A percentile compares a stretch with the other conserved stretches of the same genome.
phyloP scores from a whole-genome alignment of 2,888 invertebrate genomes.

The Scelioninae gen. 1 region DNA sequence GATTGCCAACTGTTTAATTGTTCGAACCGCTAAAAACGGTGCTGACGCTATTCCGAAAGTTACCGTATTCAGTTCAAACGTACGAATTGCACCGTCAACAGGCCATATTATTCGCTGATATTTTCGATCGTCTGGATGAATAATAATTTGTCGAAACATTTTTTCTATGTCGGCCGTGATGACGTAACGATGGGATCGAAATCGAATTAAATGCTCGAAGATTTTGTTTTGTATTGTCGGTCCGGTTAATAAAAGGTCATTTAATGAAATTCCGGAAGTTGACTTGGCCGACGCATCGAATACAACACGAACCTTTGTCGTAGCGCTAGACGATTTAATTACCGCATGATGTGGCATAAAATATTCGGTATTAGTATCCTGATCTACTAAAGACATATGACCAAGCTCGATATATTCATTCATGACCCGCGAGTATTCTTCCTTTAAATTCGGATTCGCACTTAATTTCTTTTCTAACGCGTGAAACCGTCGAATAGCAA shows the following conservation, averaged over 20 bases:
- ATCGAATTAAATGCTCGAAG: conserved; percentile 36
- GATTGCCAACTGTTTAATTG: conserved; percentile 3
- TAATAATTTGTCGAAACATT: conserved; percentile 41
- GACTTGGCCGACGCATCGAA: conserved; percentile 48
- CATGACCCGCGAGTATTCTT: too few relatives aligned
- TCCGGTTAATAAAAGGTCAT: conserved; percentile 38
- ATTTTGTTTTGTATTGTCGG: conserved; percentile 42
- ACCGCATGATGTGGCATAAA: conserved; percentile 67
- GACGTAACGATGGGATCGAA: conserved; percentile 31
- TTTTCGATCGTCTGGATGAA: conserved; percentile 38
- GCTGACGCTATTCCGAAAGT: conserved; percentile 28
- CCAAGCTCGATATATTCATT: too few relatives aligned
- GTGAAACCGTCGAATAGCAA: too few relatives aligned
- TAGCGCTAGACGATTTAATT: conserved; percentile 35
- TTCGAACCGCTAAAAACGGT: conserved; percentile 19
- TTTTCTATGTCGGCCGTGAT: conserved; percentile 59
- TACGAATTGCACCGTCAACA: background rate
- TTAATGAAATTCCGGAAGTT: conserved; percentile 18
- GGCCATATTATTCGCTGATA: conserved; percentile 62
- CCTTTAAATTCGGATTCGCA: too few relatives aligned
- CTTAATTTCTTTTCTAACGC: too few relatives aligned
- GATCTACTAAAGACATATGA: too few relatives aligned
- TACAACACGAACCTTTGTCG: conserved; percentile 32
- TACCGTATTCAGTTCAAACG: conserved; percentile 37
- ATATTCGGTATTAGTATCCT: too few relatives aligned